These are phyloP conservation scores for Magallana ariakensis DNA, from an alignment of 1,140 invertebrate genomes.

Conservation along the genomic window DNA sequence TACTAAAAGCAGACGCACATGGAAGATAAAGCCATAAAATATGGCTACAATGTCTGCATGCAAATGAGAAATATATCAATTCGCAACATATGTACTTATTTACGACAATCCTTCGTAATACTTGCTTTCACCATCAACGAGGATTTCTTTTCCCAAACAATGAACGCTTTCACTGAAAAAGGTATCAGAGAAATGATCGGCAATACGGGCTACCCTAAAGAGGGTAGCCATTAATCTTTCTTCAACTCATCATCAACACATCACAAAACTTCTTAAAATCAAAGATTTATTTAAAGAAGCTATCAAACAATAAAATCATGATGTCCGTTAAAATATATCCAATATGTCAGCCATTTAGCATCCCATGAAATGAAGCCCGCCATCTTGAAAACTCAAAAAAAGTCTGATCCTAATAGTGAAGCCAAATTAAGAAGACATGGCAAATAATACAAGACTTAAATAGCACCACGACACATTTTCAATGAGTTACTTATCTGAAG, in stretches of 20 bases:
- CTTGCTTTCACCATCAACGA: neutral
- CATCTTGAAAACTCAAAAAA: neutral
- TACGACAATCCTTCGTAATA: neutral
- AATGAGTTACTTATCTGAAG: conserved; percentile 31
- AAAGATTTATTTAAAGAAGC: conserved; percentile 8
- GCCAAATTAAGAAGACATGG: neutral
- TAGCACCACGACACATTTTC: conserved; percentile 1
- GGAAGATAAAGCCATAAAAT: no score
- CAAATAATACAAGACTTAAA: neutral
- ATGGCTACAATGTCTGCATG: no score
- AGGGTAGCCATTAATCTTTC: neutral
- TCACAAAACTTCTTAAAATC: conserved; percentile 27
- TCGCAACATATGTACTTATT: no score
- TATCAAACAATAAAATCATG: conserved; percentile 2
- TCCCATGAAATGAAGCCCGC: conserved; percentile 32
- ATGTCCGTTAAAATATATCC: neutral
- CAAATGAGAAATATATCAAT: no score
- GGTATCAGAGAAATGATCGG: neutral
- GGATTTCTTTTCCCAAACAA: neutral
- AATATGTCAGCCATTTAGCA: conserved; percentile 3
- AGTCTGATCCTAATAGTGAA: neutral
- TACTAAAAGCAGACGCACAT: neutral
- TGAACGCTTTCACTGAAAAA: conserved; percentile 11
- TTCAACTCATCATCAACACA: conserved; percentile 3
- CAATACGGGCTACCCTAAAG: neutral